Evolutionary conservation across 2,888 invertebrate genomes (phyloP), one percentile per base, ranked within the genome.

Genomic region (Ditula angustiorana): DNA sequence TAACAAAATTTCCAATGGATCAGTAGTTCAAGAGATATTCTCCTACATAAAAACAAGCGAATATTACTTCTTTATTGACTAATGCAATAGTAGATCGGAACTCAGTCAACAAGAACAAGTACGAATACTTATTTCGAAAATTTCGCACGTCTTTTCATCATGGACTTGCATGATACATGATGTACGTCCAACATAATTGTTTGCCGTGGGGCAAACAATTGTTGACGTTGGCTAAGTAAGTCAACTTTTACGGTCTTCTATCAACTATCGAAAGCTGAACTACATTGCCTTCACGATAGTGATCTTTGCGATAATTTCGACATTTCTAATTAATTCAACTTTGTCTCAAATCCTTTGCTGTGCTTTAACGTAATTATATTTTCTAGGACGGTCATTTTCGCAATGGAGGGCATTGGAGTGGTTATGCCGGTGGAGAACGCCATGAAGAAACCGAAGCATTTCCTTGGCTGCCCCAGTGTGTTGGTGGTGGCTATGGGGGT

Each of bases 341-440:
- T 46, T 58, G 33, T 33, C 49, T 47, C 19, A 46, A 37, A 55
- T 66, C 47, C 28, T 41, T 57, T 47, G 57, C 24, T 53, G 23
- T 23, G 11, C 35, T 57, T 58, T 28, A 52, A n/a, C 2, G 47
- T 33, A 30, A 49, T 24, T 19, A 28, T 52, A n/a, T 60, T 59
- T 81, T 82, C 35, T 79, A 94, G 99, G 24, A 99, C 98, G 0
- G 99, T 98, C 0, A 96, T 99, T 73, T 99, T 98, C 82, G 98
- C 99, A 33, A 99, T 99, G 95, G 99, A 99, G 92, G 98, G 98
- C 44, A 98, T 99, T 68, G 97, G 97, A 41, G 96, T 96, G 49
- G 97, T 99, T 1, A 95, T 99, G 94, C 99, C 99, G 0, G 95
- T 99, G 16, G 98, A 98, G 84, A 98, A 98, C 81, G 96, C 95